Evolutionary conservation across 1,140 invertebrate genomes (phyloP).

Genomic region (Lepidostoma basale): DNA sequence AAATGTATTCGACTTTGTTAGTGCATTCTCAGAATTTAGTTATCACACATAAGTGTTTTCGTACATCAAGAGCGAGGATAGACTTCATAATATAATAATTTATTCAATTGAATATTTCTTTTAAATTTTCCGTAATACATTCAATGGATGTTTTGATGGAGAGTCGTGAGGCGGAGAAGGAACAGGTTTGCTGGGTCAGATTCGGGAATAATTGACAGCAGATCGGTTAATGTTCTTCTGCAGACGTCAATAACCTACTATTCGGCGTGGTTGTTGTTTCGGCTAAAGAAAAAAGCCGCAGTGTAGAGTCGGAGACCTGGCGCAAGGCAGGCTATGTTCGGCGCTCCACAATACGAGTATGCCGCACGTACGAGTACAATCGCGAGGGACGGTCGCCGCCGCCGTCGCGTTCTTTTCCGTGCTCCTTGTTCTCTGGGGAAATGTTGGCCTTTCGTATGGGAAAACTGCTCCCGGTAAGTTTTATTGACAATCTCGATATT

Average conservation of each 20-base stretch:
- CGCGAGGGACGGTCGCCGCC: neutral
- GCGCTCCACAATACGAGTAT: no score
- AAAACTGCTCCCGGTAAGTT: constrained; percentile 43
- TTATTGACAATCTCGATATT: neutral
- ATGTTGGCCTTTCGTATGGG: neutral
- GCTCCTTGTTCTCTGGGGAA: constrained; percentile 3
- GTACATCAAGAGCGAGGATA: no score
- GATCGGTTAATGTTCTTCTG: neutral
- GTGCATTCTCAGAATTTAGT: no score
- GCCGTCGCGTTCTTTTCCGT: neutral
- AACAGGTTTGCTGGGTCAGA: constrained; percentile 20
- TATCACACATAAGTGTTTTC: no score
- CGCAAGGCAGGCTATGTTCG: constrained; percentile 10
- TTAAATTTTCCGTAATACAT: neutral
- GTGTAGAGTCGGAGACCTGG: neutral
- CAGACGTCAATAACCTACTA: constrained; percentile 22
- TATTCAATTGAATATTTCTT: neutral
- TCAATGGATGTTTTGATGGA: neutral
- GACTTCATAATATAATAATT: no score
- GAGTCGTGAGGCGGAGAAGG: neutral
- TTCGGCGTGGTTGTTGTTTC: constrained; percentile 10
- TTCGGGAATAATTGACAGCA: constrained; percentile 4
- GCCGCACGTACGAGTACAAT: no score
- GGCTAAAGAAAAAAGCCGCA: neutral
- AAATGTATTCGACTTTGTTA: no score